phyloP scores from a whole-genome alignment of 2,113 vertebrate genomes.

The Xerus inauris region DNA sequence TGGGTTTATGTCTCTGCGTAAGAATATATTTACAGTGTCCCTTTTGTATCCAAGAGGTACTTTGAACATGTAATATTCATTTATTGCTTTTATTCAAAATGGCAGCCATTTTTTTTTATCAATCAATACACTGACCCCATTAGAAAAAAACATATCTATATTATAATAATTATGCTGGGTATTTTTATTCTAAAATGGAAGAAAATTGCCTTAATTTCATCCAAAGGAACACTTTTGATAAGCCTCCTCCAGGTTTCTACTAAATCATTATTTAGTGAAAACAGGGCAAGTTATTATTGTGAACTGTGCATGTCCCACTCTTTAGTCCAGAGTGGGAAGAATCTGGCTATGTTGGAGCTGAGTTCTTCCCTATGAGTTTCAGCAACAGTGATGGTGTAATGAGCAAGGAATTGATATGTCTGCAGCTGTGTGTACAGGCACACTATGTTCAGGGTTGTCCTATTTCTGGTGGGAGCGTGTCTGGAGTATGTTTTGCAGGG shows the following conservation, averaged over 20 bases:
- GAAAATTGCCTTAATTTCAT: slow-evolving; percentile 14
- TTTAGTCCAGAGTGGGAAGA: neutral
- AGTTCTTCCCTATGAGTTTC: slow-evolving; percentile 32
- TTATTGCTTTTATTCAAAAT: slow-evolving; percentile 57
- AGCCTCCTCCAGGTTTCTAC: neutral
- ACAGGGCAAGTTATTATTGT: neutral
- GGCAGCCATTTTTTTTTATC: slow-evolving; percentile 12
- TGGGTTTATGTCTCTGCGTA: neutral
- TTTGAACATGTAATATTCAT: slow-evolving; percentile 39
- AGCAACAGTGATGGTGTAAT: neutral
- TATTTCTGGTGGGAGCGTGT: neutral
- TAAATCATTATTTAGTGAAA: slow-evolving; percentile 41
- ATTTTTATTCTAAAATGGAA: slow-evolving; percentile 57
- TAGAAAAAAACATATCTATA: slow-evolving; percentile 45
- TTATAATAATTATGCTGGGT: slow-evolving; percentile 14
- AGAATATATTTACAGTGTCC: neutral
- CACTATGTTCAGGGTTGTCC: neutral
- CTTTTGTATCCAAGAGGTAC: slow-evolving; percentile 19
- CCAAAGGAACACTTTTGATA: accelerated
- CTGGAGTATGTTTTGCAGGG: neutral
- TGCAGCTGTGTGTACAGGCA: neutral
- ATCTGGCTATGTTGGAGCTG: slow-evolving; percentile 60
- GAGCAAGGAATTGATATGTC: neutral
- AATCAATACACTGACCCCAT: neutral
- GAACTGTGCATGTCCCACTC: too few species aligned